Conservation (phyloP, 2,888 invertebrate species). For the Leistus spinibarbis region DNA sequence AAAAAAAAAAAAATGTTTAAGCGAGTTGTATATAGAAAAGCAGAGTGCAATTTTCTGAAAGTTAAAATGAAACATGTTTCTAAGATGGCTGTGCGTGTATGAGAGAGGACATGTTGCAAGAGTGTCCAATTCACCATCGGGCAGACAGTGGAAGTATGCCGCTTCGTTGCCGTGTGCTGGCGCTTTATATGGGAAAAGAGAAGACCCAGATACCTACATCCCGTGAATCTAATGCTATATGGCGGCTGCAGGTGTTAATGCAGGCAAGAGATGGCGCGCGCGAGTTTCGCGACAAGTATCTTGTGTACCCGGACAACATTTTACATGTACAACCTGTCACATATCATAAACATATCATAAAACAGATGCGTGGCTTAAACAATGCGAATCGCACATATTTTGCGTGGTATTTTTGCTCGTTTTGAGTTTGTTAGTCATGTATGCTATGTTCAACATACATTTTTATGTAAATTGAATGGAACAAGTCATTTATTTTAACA, state of each 20-base stretch:
- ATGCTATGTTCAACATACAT: neutral
- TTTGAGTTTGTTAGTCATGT: neutral
- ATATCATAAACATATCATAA: neutral
- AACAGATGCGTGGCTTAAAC: neutral
- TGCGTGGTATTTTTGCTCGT: neutral
- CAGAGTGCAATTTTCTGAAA: neutral
- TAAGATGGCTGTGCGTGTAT: neutral
- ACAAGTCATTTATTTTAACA: neutral
- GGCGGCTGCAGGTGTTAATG: neutral
- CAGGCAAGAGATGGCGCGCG: conserved; percentile 19
- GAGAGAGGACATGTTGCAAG: neutral
- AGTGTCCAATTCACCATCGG: conserved; percentile 18
- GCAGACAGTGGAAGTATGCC: conserved; percentile 38
- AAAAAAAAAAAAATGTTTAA: too few relatives aligned
- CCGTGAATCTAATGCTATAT: neutral
- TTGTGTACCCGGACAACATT: neutral
- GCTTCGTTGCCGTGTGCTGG: conserved; percentile 13
- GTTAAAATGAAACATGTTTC: neutral
- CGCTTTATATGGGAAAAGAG: conserved; percentile 52
- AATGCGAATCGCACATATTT: neutral
- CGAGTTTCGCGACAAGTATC: neutral
- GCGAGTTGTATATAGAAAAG: neutral
- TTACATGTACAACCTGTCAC: neutral
- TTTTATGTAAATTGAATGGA: neutral
- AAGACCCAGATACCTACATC: conserved; percentile 53